These are phyloP conservation scores for Schizaphis graminum DNA, from an alignment of 2,888 invertebrate genomes.

Conservation along the genomic window DNA sequence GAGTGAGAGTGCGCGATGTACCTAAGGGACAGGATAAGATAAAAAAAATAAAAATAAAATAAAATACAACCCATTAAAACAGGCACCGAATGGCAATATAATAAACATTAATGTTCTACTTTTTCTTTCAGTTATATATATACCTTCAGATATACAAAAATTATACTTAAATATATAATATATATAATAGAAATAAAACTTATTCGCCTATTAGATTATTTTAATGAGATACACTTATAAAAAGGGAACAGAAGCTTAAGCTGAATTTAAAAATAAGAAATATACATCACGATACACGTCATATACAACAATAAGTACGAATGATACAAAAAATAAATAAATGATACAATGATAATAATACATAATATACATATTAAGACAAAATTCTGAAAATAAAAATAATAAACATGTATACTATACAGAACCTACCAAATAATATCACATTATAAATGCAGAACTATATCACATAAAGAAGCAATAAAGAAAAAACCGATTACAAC, in stretches of 20 bases:
- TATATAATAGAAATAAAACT: background rate
- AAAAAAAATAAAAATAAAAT: conserved; percentile 14
- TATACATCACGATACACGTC: background rate
- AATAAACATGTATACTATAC: background rate
- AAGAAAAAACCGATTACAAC: background rate
- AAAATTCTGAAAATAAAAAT: background rate
- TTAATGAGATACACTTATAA: background rate
- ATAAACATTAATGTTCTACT: conserved; percentile 8
- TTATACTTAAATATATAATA: background rate
- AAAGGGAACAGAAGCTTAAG: background rate
- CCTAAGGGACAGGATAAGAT: background rate
- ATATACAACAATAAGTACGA: background rate
- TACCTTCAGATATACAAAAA: background rate
- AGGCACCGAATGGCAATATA: background rate
- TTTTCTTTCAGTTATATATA: background rate
- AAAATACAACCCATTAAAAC: conserved; percentile 39
- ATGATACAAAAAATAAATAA: background rate
- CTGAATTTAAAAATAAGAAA: background rate
- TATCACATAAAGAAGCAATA: background rate
- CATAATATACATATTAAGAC: background rate
- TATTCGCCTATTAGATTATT: background rate
- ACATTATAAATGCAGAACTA: background rate
- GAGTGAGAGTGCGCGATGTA: background rate
- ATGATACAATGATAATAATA: background rate
- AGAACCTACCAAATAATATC: background rate